Conservation (phyloP, 1,140 invertebrate genomes). For the Trachymyrmex septentrionalis region DNA sequence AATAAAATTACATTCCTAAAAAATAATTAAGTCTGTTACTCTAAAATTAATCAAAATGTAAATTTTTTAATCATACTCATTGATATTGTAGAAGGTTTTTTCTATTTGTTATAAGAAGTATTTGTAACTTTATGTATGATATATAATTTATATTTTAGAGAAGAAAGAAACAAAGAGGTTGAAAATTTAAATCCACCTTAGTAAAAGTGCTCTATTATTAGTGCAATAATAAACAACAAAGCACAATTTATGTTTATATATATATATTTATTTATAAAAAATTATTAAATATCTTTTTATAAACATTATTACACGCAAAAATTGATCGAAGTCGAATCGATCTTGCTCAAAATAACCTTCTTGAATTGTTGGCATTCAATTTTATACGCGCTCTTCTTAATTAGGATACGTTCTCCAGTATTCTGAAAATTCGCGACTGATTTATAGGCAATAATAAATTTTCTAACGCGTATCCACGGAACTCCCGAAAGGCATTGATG, state of each 20-base stretch:
- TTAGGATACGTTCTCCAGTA: conserved; percentile 15
- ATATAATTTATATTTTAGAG: neutral
- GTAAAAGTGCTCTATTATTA: neutral
- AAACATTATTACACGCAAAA: neutral
- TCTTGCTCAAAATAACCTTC: neutral
- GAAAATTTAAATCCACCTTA: neutral
- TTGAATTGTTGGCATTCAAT: conserved; percentile 6
- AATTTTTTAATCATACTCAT: conserved; percentile 18
- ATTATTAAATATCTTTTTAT: neutral
- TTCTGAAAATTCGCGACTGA: conserved; percentile 67
- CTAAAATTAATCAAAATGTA: conserved; percentile 46
- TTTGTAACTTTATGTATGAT: conserved; percentile 26
- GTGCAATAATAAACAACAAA: neutral
- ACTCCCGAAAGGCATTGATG: conserved; percentile 78
- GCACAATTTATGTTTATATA: neutral
- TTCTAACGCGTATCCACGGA: conserved; percentile 51
- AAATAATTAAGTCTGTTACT: conserved; percentile 32
- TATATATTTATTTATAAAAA: neutral
- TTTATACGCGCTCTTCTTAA: conserved; percentile 24
- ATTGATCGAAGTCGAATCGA: conserved; percentile 12
- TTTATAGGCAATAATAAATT: conserved; percentile 80
- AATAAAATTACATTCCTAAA: conserved; percentile 18
- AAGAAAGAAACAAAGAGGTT: neutral
- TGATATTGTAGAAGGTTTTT: conserved; percentile 27
- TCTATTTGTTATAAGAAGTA: conserved; percentile 9